Conservation (phyloP, 1,140 invertebrate genomes). For the Oreohelix idahoensis region DNA sequence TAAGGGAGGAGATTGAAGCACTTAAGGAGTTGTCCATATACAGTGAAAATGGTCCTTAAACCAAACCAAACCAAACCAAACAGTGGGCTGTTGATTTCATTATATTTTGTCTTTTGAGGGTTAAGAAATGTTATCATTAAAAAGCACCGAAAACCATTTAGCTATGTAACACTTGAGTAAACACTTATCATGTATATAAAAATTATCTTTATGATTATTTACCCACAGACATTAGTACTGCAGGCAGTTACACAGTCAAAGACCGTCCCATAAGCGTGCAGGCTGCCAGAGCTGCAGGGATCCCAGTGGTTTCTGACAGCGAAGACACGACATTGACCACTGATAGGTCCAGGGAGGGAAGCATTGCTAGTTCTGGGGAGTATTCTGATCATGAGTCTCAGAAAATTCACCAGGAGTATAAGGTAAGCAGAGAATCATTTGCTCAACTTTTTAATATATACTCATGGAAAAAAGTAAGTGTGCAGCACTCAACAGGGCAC, state of each 20-base stretch:
- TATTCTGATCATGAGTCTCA: slow-evolving; percentile 70
- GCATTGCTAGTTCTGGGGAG: slow-evolving; percentile 67
- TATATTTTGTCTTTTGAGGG: too few species aligned
- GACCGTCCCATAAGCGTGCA: slow-evolving; percentile 53
- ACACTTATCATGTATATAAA: not conserved
- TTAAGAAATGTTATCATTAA: too few species aligned
- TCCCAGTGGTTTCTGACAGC: slow-evolving; percentile 60
- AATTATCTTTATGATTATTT: not conserved
- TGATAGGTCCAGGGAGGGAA: slow-evolving; percentile 60
- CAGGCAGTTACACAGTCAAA: slow-evolving; percentile 58
- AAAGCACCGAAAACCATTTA: too few species aligned
- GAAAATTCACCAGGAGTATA: slow-evolving; percentile 69
- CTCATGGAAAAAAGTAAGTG: too few species aligned
- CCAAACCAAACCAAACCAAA: too few species aligned
- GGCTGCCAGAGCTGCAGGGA: slow-evolving; percentile 60
- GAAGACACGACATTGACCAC: slow-evolving; percentile 35
- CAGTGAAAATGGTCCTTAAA: too few species aligned
- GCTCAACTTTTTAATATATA: too few species aligned
- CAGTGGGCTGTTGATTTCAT: too few species aligned
- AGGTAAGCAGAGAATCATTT: slow-evolving; percentile 44
- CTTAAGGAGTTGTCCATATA: too few species aligned
- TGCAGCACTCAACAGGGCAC: too few species aligned
- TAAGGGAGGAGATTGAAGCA: too few species aligned
- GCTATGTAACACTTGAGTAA: not conserved
- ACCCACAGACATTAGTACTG: slow-evolving; percentile 36